Base-by-base conservation (phyloP, 2,797 vertebrate genomes). In the Podargus strigoides region DNA sequence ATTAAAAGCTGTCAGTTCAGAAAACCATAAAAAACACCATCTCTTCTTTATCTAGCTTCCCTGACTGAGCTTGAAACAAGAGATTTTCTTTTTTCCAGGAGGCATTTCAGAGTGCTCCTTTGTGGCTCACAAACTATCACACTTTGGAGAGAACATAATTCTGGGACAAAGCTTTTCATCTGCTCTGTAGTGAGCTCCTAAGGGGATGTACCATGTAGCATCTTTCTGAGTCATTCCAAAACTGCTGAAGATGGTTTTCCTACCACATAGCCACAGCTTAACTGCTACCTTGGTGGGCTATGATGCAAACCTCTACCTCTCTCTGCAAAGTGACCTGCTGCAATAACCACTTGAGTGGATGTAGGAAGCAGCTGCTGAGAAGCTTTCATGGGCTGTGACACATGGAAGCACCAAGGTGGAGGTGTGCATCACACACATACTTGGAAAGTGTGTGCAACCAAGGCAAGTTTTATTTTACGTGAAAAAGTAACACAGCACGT, bases 1-100 rank as follows among this genome's bases (percentile, higher is more conserved):
- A 75, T 92, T 78, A 91, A 91, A 87, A 91, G 72, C 81, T 91
- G 62, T 42, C 69, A 34, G 34, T 58, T 91, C 49, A 74, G 75
- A 82, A 84, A 68, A 50, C 32, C 50, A 47, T 90, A 86, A 94
- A 85, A 74, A 30, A 0, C 24, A 68, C 39, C 5, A 12, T 22
- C 30, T 56, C 66, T 80, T 70, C 70, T 83, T 60, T 50, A 77
- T 28, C 76, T 64, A 10, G 42, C 37, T 93, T 68, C 73, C 53
- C 76, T 75, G 56, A 47, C 75, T 60, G 72, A 77, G 44, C 76
- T 56, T 74, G 44, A 89, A 94, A 73, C 3, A 30, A 66, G 37
- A 52, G 20, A 52, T 85, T 85, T 44, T 53, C 18, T 87, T 73
- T 74, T 85, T 85, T 76, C 39, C 26, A 69, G 53, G 34, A 73